phyloP scores from a whole-genome alignment of 1,140 invertebrate genomes.

The Euwallacea similis region DNA sequence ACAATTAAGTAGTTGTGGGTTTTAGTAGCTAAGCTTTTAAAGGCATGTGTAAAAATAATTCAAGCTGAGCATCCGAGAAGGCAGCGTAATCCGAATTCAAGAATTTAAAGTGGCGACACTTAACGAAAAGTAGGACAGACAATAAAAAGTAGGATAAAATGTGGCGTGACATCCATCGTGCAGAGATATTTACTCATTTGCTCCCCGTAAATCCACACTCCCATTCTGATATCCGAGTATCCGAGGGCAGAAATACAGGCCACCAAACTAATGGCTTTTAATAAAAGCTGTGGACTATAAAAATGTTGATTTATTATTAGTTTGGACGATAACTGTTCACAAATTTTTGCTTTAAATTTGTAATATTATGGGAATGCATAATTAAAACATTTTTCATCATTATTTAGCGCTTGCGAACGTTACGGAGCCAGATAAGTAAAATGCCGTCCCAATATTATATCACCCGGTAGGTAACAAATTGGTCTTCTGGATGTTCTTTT shows the following conservation, averaged over 20 bases:
- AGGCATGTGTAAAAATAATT: not conserved
- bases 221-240: slow-evolving; percentile 33
- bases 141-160: slow-evolving; percentile 24
- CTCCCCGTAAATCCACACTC: slow-evolving; percentile 34
- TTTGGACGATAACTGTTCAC: slow-evolving; percentile 49
- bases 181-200: slow-evolving; percentile 35
- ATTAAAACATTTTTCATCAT: slow-evolving; percentile 54
- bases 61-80: not conserved
- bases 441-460: slow-evolving; percentile 34
- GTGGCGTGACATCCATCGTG: slow-evolving; percentile 25
- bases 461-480: slow-evolving; percentile 19
- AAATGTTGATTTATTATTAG: slow-evolving; percentile 55
- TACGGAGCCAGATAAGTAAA: slow-evolving; percentile 31
- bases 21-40: too few relatives aligned
- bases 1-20: too few relatives aligned
- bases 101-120: slow-evolving; percentile 12
- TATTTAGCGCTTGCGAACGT: slow-evolving; percentile 37
- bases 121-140: slow-evolving; percentile 13
- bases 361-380: slow-evolving; percentile 49
- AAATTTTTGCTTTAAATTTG: slow-evolving; percentile 50
- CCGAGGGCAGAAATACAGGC: slow-evolving; percentile 40
- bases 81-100: slow-evolving; percentile 6
- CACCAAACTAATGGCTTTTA: slow-evolving; percentile 54
- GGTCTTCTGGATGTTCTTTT: too few relatives aligned
- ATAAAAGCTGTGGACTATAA: slow-evolving; percentile 53